Evolutionary conservation across 1,140 invertebrate species (phyloP), one percentile per base, ranked within the genome.

Genomic region (Glossosoma conforme): DNA sequence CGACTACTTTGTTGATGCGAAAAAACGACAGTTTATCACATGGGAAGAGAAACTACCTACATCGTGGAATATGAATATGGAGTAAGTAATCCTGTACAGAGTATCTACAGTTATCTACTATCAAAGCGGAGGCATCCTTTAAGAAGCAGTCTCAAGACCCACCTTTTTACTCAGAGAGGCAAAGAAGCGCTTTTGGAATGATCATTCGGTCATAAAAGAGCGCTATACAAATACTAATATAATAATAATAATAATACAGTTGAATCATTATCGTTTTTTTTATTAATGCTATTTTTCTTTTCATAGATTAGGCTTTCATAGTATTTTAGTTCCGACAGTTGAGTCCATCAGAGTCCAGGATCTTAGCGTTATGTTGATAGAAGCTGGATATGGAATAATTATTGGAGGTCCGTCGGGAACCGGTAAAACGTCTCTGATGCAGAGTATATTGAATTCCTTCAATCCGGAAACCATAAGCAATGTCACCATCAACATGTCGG

Each of bases 401-500:
- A 61, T 93, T 1, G 80, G 86, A 8, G 90, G 89, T 0, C 82
- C 86, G 5, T 86, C 88, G 0, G 89, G 89, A 6, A 89, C 86
- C 0, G 85, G 86, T 20, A 94, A 93, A 72, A 89, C 88, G 0
- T 88, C 83, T 1, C 80, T 85, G 2, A 81, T 86, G 1, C 77
- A 82, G 33, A 81, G 79, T 30, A 84, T 85, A 0, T 62, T 91
- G 8, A 65, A 76, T 3, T 70, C 68, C 3, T 70, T 91, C 14
- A 77, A 87, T 62, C 59, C 72, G 0, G 70, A 67, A n/a, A 68
- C 65, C 42, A 91, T 85, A 64, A 78, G 72, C 33, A 61, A 83
- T 1, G 74, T 91, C 3, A 80, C 82, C 3, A 79, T 92, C 25
- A 92, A 92, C 65, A 89, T 92, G 81, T 91, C 89, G 1, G 89